phyloP scores from a whole-genome alignment of 2,888 invertebrate species.

The Rugalucina vietnamica region DNA sequence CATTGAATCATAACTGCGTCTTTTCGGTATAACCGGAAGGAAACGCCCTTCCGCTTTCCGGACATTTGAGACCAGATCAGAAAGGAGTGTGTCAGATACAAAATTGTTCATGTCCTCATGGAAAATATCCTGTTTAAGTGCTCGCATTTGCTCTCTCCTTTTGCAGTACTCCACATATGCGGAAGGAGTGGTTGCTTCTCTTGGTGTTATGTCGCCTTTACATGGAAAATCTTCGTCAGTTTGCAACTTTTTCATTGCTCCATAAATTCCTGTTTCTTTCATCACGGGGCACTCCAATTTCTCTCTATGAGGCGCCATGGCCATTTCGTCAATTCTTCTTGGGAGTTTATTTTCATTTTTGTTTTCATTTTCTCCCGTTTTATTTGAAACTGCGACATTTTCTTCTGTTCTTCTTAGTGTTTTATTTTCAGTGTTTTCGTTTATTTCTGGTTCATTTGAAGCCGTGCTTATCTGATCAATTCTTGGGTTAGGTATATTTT shows the following conservation, averaged over 20 bases:
- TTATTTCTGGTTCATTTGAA: too few relatives aligned
- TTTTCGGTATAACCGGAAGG: background rate
- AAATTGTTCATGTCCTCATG: background rate
- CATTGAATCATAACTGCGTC: background rate
- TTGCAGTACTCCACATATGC: constrained; percentile 55
- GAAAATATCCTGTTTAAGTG: background rate
- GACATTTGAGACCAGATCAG: background rate
- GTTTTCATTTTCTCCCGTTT: background rate
- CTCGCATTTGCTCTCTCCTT: constrained; percentile 18
- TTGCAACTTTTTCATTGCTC: constrained; percentile 16
- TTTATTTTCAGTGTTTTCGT: too few relatives aligned
- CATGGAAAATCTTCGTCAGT: background rate
- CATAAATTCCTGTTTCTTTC: constrained; percentile 49
- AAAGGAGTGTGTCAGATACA: background rate
- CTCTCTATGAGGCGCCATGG: constrained; percentile 17
- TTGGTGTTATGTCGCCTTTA: background rate
- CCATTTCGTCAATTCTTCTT: constrained; percentile 6
- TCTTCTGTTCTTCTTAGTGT: too few relatives aligned
- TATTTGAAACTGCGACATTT: too few relatives aligned
- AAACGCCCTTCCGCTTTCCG: background rate
- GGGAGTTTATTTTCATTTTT: background rate
- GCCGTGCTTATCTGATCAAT: too few relatives aligned
- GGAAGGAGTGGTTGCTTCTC: background rate
- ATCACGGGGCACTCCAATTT: constrained; percentile 30
- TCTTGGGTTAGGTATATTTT: too few relatives aligned